Evolutionary conservation across 2,113 vertebrate genomes (phyloP).

Genomic region (Oreochromis aureus): DNA sequence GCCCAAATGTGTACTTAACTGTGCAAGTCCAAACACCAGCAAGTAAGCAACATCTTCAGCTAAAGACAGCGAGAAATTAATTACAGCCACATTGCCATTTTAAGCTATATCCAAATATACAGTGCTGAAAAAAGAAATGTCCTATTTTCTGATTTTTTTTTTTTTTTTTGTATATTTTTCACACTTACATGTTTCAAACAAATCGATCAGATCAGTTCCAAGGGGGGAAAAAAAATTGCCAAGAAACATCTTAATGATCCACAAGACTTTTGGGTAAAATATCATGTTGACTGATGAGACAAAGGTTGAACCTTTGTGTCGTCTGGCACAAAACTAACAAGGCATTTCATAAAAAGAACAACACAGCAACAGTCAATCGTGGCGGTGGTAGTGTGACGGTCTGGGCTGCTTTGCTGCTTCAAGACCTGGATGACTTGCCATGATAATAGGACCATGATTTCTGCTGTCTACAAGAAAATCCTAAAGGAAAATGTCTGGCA

Average conservation of each 20-base stretch:
- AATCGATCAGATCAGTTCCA: neutral
- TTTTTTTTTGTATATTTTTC: neutral
- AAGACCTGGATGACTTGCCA: neutral
- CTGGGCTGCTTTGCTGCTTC: neutral
- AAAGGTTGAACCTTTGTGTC: neutral
- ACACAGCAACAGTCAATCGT: neutral
- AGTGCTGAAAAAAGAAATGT: neutral
- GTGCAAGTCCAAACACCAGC: neutral
- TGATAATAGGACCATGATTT: neutral
- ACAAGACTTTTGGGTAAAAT: neutral
- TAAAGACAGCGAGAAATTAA: neutral
- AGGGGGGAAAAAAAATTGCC: rapidly evolving
- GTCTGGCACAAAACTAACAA: neutral
- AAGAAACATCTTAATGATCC: neutral
- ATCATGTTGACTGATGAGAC: neutral
- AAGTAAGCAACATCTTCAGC: neutral
- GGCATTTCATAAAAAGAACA: neutral
- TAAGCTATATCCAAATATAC: neutral
- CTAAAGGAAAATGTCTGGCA: neutral
- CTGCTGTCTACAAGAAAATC: neutral
- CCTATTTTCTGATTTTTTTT: neutral
- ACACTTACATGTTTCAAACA: neutral
- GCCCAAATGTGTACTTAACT: neutral
- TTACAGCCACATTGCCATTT: neutral
- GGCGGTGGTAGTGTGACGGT: rapidly evolving